Evolutionary conservation across 53 echinoderm and acorn worm species (phyloP).

Genomic region (Echinometra lucunter): DNA sequence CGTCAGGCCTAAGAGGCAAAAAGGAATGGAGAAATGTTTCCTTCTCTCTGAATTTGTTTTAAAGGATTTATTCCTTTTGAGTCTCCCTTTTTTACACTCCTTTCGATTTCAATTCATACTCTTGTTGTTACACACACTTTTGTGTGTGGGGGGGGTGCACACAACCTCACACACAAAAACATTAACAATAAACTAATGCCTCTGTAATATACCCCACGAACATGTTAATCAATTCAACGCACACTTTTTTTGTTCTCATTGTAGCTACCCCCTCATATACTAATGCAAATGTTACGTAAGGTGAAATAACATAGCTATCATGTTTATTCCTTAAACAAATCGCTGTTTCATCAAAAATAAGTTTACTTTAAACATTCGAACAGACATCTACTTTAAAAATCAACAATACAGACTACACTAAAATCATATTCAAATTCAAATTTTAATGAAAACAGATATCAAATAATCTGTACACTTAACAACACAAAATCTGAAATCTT

Average conservation of each 20-base stretch:
- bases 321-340: too few relatives aligned
- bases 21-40: neutral
- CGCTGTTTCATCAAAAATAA: neutral
- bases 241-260: too few relatives aligned
- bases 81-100: neutral
- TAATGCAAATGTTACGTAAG: too few relatives aligned
- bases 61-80: neutral
- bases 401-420: neutral
- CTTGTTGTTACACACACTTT: too few relatives aligned
- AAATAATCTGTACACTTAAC: neutral
- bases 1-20: neutral
- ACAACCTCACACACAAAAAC: too few relatives aligned
- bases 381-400: neutral
- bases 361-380: neutral
- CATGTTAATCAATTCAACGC: too few relatives aligned
- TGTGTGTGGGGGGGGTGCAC: too few relatives aligned
- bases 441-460: neutral
- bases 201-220: too few relatives aligned
- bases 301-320: too few relatives aligned
- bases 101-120: neutral
- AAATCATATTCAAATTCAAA: neutral
- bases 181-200: too few relatives aligned
- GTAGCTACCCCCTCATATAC: too few relatives aligned
- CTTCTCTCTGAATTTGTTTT: neutral
- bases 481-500: neutral